A percentile compares a stretch with the other conserved stretches of the same genome.
phyloP scores from a whole-genome alignment of 2,888 invertebrate species.

The Pocota personata region DNA sequence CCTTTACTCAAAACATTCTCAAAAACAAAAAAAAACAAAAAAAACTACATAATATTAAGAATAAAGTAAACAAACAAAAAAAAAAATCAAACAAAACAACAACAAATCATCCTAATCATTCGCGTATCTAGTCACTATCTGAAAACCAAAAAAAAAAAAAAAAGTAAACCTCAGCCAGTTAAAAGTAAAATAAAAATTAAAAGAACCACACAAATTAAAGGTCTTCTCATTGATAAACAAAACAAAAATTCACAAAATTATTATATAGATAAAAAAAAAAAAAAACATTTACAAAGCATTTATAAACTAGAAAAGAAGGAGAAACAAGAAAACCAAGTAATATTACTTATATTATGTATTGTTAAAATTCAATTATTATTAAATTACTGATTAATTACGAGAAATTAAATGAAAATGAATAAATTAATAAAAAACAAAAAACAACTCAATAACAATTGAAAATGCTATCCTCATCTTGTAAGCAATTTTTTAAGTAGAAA shows the following conservation, averaged over 20 bases:
- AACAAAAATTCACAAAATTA: slow-evolving; percentile 46
- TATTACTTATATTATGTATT: slow-evolving; percentile 73
- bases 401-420: slow-evolving; percentile 62
- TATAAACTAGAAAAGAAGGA: slow-evolving; percentile 51
- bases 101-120: slow-evolving; percentile 71
- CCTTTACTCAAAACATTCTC: slow-evolving; percentile 72
- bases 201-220: slow-evolving; percentile 72
- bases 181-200: slow-evolving; percentile 41
- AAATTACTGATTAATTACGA: slow-evolving; percentile 72
- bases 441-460: slow-evolving; percentile 69
- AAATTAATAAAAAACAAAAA: slow-evolving; percentile 24
- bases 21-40: slow-evolving; percentile 42
- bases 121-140: slow-evolving; percentile 72
- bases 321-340: slow-evolving; percentile 62
- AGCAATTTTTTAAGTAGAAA: slow-evolving; percentile 75
- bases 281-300: slow-evolving; percentile 68
- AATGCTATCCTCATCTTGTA: slow-evolving; percentile 75
- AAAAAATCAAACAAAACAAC: slow-evolving; percentile 47
- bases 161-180: slow-evolving; percentile 67
- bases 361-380: slow-evolving; percentile 74
- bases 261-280: slow-evolving; percentile 51
- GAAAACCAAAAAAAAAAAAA: slow-evolving; percentile 37
- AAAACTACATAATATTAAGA: slow-evolving; percentile 60
- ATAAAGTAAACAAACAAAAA: slow-evolving; percentile 47
- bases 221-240: slow-evolving; percentile 71